Percentiles rank a stretch among this genome's conserved stretches.
Conservation (phyloP, 2,797 vertebrate species). For the Pseudochaenichthys georgianus region DNA sequence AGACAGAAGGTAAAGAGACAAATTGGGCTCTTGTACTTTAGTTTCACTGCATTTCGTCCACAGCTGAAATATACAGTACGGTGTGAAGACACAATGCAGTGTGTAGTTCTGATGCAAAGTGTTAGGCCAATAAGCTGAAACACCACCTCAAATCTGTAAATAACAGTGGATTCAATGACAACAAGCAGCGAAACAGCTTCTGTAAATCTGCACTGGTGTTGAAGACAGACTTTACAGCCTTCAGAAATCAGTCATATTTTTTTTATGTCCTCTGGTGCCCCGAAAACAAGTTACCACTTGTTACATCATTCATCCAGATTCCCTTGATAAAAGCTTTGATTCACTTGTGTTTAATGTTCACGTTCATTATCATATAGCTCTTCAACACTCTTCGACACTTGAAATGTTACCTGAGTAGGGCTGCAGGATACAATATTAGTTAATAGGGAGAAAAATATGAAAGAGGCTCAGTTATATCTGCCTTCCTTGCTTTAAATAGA, state of each 20-base stretch:
- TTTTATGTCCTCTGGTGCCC: conserved; percentile 18
- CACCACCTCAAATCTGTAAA: background rate
- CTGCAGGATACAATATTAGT: conserved; percentile 4
- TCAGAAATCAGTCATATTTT: conserved; percentile 37
- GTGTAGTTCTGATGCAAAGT: background rate
- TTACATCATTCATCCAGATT: conserved; percentile 66
- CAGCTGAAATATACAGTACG: conserved; percentile 16
- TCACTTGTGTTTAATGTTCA: conserved; percentile 37
- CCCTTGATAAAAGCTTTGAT: conserved; percentile 39
- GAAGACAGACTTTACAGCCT: conserved; percentile 3
- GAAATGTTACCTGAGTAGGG: conserved; percentile 12
- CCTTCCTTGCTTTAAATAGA: conserved; percentile 5
- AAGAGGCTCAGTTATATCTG: background rate
- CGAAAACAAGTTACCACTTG: conserved; percentile 54
- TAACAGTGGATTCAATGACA: conserved; percentile 10
- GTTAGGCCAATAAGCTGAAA: background rate
- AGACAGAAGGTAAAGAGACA: conserved; percentile 38
- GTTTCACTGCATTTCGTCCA: conserved; percentile 11
- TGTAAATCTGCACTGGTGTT: conserved; percentile 2
- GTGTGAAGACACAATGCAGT: background rate
- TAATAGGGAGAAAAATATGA: background rate
- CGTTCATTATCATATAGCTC: conserved; percentile 36
- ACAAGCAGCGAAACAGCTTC: background rate
- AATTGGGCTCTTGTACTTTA: conserved; percentile 27
- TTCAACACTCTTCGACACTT: conserved; percentile 16